These are phyloP conservation scores for Mola mola DNA, from an alignment of 2,113 vertebrate species.

Conservation along the genomic window DNA sequence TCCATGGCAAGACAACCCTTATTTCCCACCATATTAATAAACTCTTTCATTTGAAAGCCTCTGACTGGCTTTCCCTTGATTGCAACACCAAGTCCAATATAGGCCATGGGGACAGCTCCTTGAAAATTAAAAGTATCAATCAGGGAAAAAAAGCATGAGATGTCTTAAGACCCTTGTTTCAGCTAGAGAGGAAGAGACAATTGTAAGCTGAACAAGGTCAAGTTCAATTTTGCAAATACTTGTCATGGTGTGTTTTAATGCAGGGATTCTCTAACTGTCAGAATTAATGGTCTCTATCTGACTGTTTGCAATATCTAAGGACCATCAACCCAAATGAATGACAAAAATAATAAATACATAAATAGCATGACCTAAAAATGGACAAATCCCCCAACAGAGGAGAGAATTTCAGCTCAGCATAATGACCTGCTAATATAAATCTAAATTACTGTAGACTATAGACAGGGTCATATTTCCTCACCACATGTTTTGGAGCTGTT, in stretches of 20 bases:
- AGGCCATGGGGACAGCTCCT: slow-evolving; percentile 60
- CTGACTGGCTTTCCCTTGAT: slow-evolving; percentile 66
- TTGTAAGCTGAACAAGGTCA: background rate
- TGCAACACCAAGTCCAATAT: slow-evolving; percentile 64
- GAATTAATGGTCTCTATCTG: too few species aligned
- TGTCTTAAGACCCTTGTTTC: slow-evolving; percentile 27
- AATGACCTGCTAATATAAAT: too few species aligned
- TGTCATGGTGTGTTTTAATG: background rate
- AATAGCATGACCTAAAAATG: too few species aligned
- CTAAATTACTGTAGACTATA: too few species aligned
- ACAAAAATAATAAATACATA: too few species aligned
- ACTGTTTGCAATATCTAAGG: too few species aligned
- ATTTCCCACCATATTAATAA: slow-evolving; percentile 73
- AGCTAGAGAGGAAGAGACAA: slow-evolving; percentile 1
- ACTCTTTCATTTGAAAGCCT: slow-evolving; percentile 73
- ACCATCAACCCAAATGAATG: too few species aligned
- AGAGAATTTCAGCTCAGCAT: too few species aligned
- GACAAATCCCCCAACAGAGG: too few species aligned
- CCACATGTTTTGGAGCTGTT: too few species aligned
- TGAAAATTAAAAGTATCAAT: slow-evolving; percentile 79
- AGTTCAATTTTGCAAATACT: slow-evolving; percentile 4
- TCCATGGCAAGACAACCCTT: slow-evolving; percentile 55
- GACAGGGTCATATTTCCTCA: too few species aligned
- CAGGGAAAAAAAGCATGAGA: slow-evolving; percentile 38
- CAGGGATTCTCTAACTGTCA: too few species aligned